Evolutionary conservation across 2,797 vertebrate genomes (phyloP), one percentile per base, ranked within the genome.

Genomic region (Arctocebus calabarensis): DNA sequence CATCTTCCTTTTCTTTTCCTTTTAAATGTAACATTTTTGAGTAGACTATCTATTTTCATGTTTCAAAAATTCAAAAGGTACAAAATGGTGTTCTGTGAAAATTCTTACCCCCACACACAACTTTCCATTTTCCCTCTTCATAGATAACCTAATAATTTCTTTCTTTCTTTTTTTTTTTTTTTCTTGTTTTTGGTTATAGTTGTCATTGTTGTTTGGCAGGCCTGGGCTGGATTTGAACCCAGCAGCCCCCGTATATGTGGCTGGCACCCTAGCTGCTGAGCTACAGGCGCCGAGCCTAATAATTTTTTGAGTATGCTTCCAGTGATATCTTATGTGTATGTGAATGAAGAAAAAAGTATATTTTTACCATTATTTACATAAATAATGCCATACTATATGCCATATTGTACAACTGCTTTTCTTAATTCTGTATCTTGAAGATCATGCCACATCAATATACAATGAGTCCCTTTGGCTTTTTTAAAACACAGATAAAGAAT

Each of bases 61-160:
- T 78, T 92, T 85, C 48, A n/a, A 92, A 74, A 88, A 83, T 62
- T 84, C 17, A 91, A 68, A 89, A 84, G 29, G 25, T 66, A 82
- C 27, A 73, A 83, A 83, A 75, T 70, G 23, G 71, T 88, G 43
- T 61, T 68, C 52, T 59, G 13, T 84, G 71, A 83, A 57, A 88
- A 61, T 64, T 23, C 40, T 62, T 45, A 43, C 9, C 43, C 34
- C 43, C 29, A 43, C 34, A 6, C 48, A 32, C 40, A 43, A 29
- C 11, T 29, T 86, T 55, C 34, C 64, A 34, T 81, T 83, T 40
- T 17, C 52, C 40, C 70, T 88, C n/a, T 70, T 77, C n/a, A 92
- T 52, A 55, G 2, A 86, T 29, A 94, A 59, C 25, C 61, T 62
- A 62, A 62, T 27, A 62, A 92, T 88, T 62, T 88, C 70, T 71